Base-by-base conservation (phyloP, 2,113 vertebrate genomes). In the Gallinago media region DNA sequence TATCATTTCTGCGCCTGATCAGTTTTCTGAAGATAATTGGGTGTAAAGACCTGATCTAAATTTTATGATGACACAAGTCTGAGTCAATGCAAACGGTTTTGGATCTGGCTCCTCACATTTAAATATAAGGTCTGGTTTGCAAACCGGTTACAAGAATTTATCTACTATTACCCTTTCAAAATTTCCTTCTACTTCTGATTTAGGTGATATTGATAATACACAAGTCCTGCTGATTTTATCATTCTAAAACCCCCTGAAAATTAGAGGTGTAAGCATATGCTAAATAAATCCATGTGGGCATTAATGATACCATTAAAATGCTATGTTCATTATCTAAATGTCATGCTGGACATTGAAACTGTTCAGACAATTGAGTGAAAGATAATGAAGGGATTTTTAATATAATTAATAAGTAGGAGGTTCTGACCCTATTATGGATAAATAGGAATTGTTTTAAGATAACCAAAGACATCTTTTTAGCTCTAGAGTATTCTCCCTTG, bases 291-390 rank as follows among this genome's bases (percentile, higher is more conserved):
- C 59, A 32, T 29, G 25, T 70, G 55, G 82, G 17, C 66, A 67
- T 92, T 90, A 86, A 19, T 62, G 68, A 92, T 77, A 72, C 25
- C n/a, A 73, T 50, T 90, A 83, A 91, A 92, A 75, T 77, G 25
- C 5, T 83, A 22, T 50, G 5, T 92, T 96, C 92, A 74, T 95
- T 94, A 91, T 77, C 81, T 93, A 95, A 95, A 96, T 95, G 85
- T 85, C 95, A 88, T 67, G 55, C 42, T 91, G 94, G 94, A 94
- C 83, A 67, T 22, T 55, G 68, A 91, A 89, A 89, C 26, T 86
- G 54, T 77, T 92, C 38, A 74, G 42, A 90, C 83, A 92, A 97
- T 46, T 88, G 27, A 86, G 32, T 58, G 65, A 91, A 85, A 95
- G 67, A 89, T 81, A 92, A 93, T 71, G 54, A 94, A 59, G 21